Evolutionary conservation across 2,888 invertebrate species (phyloP).

Genomic region (Mechanitis messenoides): DNA sequence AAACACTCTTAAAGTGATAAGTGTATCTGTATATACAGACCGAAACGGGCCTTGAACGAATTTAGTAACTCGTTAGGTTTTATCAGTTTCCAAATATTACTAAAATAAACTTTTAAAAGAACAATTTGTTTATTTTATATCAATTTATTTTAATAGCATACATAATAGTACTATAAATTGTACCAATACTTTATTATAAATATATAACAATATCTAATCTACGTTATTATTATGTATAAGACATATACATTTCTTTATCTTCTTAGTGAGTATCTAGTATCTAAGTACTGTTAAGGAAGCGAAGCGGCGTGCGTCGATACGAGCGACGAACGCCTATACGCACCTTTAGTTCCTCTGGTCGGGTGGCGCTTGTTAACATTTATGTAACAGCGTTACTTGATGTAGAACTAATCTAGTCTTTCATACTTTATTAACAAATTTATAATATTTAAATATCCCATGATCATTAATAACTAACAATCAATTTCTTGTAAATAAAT

Average conservation of each 20-base stretch:
- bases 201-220: slow-evolving; percentile 4
- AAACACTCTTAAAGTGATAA: slow-evolving; percentile 10
- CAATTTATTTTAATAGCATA: neutral
- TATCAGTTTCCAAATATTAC: slow-evolving; percentile 7
- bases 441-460: slow-evolving; percentile 2
- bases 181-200: neutral
- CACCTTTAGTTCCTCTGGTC: slow-evolving; percentile 62
- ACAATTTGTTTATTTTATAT: neutral
- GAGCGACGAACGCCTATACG: slow-evolving; percentile 55
- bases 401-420: slow-evolving; percentile 74
- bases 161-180: no score
- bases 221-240: slow-evolving; percentile 3
- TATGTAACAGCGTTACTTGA: slow-evolving; percentile 46
- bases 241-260: neutral
- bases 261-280: slow-evolving; percentile 34
- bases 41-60: slow-evolving; percentile 22
- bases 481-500: slow-evolving; percentile 17
- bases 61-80: slow-evolving; percentile 16
- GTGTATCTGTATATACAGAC: slow-evolving; percentile 14
- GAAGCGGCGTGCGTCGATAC: slow-evolving; percentile 52
- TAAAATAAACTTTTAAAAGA: slow-evolving; percentile 1
- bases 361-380: slow-evolving; percentile 45
- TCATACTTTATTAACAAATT: slow-evolving; percentile 25
- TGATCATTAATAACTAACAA: slow-evolving; percentile 4
- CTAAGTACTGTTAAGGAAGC: slow-evolving; percentile 41